Base-by-base conservation (phyloP, 1,140 invertebrate genomes). In the Magallana gigas region DNA sequence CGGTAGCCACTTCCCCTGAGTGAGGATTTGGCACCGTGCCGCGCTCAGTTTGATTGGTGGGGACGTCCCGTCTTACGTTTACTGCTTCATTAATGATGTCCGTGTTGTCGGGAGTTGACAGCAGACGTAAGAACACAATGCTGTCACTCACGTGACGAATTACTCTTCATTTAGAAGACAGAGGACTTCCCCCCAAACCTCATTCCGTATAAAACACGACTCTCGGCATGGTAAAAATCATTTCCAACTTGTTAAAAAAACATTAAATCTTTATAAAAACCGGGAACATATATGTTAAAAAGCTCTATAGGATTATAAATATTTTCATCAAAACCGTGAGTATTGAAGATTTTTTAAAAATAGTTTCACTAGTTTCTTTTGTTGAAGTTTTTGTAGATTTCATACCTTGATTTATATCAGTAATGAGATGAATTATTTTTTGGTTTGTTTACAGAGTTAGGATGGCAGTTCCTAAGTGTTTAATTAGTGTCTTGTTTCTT, bases 91-190 rank as follows among this genome's bases (percentile, higher is more conserved):
- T 48, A 36, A 29, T 76, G 68, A 76, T 76, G 68, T 76, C 68
- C 68, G 68, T 12, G 68, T 76, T 76, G 68, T 76, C 68, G 9
- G 68, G 7, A 18, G 7, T 12, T 76, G 68, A 76, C 68, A 76
- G 23, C 23, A 76, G 68, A 76, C 68, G 68, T 76, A 76, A 76
- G 68, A 76, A 76, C 23, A 76, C 18, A 29, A 29, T 76, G 36
- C 12, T 76, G 68, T 36, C 68, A 76, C 36, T 76, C 68, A 76
- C 68, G 68, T 76, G 68, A 76, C 68, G 68, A 76, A 76, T 76
- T 76, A 36, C 23, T 36, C 68, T 76, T 29, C 68, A 76, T 76
- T 36, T 76, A 76, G 68, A 8, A 76, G 68, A 76, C 68, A 12
- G 12, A 76, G 23, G 68, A 76, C 68, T 76, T 76, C 68, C 68